Conservation (phyloP, 2,113 vertebrate species). For the Fregata magnificens region DNA sequence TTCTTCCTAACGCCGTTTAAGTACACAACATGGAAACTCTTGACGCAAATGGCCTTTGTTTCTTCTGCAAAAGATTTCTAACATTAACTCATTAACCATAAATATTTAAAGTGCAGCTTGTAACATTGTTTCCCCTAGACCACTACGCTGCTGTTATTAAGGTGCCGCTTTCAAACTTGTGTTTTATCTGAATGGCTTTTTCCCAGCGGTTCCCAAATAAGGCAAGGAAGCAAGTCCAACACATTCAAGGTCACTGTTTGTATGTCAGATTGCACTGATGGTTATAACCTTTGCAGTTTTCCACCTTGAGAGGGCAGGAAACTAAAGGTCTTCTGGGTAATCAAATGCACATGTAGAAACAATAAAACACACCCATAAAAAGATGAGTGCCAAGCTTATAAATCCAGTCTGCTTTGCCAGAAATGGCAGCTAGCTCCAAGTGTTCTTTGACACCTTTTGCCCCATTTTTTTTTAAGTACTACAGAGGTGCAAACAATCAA, state of each 20-base stretch:
- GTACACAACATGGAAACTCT: background rate
- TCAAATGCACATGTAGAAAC: constrained; percentile 57
- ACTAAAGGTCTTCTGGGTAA: constrained; percentile 50
- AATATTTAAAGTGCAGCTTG: background rate
- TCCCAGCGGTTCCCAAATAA: background rate
- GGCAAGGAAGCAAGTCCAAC: constrained; percentile 6
- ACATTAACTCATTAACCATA: constrained; percentile 15
- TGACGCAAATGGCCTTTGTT: constrained; percentile 39
- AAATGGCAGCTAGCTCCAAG: background rate
- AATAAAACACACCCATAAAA: constrained; percentile 49
- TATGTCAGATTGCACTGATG: background rate
- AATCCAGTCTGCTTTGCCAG: background rate
- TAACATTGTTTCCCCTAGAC: background rate
- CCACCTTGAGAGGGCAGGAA: constrained; percentile 44
- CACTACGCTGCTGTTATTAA: background rate
- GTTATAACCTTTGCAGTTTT: background rate
- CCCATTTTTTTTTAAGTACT: background rate
- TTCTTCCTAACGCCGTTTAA: background rate
- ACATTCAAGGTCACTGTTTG: constrained; percentile 7
- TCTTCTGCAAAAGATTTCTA: background rate
- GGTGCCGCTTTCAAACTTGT: background rate
- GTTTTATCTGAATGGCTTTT: background rate
- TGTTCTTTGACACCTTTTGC: background rate
- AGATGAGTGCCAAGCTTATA: constrained; percentile 36
- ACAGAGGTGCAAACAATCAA: background rate